Evolutionary conservation across 2,113 vertebrate genomes (phyloP).

Genomic region (Echinops telfairi): DNA sequence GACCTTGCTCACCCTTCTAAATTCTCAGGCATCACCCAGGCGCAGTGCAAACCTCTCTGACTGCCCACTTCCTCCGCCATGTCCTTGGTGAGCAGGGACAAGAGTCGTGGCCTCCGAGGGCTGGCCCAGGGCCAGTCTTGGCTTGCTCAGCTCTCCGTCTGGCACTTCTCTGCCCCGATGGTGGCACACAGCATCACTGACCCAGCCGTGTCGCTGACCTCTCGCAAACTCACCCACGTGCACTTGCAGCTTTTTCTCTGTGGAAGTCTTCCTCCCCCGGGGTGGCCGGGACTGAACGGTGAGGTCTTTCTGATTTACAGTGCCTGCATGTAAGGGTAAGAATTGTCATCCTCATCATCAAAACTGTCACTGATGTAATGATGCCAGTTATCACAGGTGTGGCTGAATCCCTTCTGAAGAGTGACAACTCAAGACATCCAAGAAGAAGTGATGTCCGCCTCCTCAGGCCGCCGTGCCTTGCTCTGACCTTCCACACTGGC

Average conservation of each 20-base stretch:
- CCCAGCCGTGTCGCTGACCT: rapidly evolving
- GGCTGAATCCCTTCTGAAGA: background rate
- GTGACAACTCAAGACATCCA: background rate
- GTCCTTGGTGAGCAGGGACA: background rate
- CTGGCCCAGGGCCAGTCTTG: background rate
- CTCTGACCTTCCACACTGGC: background rate
- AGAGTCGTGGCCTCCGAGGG: background rate
- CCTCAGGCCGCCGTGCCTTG: background rate
- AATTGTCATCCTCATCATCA: background rate
- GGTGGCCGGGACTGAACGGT: background rate
- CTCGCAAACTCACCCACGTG: background rate
- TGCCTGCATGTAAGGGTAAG: background rate
- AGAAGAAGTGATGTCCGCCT: background rate
- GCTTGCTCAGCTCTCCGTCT: background rate
- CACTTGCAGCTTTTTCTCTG: background rate
- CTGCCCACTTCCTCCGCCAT: background rate
- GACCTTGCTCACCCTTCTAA: background rate
- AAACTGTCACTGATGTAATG: background rate
- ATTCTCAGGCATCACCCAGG: background rate
- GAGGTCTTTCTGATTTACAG: conserved; percentile 7
- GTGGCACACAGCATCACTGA: background rate
- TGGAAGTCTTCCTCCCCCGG: background rate
- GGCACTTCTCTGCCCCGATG: background rate
- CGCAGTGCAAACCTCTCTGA: background rate
- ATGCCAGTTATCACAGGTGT: background rate